Conservation (phyloP, 2,113 vertebrate species). For the Thalassarche chlororhynchos region DNA sequence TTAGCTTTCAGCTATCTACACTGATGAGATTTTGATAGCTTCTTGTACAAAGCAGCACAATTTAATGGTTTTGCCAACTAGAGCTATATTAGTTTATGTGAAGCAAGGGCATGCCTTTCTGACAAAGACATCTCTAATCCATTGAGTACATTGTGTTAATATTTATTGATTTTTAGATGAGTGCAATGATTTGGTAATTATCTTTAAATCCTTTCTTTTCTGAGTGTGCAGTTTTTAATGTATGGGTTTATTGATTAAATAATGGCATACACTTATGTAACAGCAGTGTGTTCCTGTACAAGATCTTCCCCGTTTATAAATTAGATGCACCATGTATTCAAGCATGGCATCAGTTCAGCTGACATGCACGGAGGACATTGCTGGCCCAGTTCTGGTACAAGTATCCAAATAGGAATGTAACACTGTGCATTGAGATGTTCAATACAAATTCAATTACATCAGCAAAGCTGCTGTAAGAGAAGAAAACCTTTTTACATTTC, state of each 20-base stretch:
- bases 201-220: neutral
- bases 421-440: neutral
- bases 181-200: neutral
- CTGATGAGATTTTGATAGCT: neutral
- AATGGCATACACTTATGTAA: neutral
- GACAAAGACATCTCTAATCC: neutral
- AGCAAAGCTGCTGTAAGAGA: neutral
- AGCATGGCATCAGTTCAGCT: neutral
- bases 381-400: neutral
- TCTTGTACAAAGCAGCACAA: neutral
- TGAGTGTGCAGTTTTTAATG: neutral
- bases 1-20: neutral
- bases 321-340: neutral
- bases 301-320: neutral
- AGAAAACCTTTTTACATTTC: neutral
- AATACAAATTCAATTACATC: neutral
- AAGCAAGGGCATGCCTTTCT: neutral
- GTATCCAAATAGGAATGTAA: neutral
- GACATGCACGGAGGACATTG: neutral
- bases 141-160: rapidly evolving
- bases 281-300: neutral
- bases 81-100: neutral
- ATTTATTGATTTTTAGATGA: neutral
- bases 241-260: neutral
- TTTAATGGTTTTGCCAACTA: neutral